These are phyloP conservation scores for Trichonephila clavata DNA, from an alignment of 1,140 invertebrate genomes.

Conservation along the genomic window DNA sequence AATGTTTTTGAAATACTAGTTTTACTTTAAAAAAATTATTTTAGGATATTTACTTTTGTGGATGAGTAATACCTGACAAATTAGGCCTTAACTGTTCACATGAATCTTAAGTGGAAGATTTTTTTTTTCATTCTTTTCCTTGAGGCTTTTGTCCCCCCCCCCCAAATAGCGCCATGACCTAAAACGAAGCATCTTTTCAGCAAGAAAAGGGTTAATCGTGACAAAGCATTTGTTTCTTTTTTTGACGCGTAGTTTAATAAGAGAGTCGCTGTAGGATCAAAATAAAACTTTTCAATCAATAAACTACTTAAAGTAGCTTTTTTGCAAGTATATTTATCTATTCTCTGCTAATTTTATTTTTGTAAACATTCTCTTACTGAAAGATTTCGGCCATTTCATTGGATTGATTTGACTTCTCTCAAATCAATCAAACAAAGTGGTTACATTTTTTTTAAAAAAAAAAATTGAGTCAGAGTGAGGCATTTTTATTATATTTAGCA, in stretches of 20 bases:
- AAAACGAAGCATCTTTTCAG: constrained; percentile 21
- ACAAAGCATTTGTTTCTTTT: background rate
- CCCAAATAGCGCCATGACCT: constrained; percentile 20
- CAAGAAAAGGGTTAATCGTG: constrained; percentile 42
- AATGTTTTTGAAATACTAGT: no score
- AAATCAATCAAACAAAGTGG: no score
- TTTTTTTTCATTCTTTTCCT: background rate
- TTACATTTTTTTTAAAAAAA: no score
- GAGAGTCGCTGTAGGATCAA: background rate
- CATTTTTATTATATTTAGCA: no score
- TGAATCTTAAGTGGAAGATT: background rate
- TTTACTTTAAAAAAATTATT: no score
- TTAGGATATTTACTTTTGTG: background rate
- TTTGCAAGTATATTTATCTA: background rate
- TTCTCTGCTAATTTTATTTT: background rate
- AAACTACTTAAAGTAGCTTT: background rate
- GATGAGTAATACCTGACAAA: background rate
- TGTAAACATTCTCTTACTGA: background rate
- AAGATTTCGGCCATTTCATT: background rate
- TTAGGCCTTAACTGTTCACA: background rate
- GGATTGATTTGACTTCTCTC: no score
- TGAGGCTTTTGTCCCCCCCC: background rate
- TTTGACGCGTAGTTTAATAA: background rate
- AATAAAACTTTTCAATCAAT: background rate
- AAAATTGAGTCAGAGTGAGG: no score